Conservation (phyloP, 2,797 vertebrate species). For the Lutjanus argentimaculatus region DNA sequence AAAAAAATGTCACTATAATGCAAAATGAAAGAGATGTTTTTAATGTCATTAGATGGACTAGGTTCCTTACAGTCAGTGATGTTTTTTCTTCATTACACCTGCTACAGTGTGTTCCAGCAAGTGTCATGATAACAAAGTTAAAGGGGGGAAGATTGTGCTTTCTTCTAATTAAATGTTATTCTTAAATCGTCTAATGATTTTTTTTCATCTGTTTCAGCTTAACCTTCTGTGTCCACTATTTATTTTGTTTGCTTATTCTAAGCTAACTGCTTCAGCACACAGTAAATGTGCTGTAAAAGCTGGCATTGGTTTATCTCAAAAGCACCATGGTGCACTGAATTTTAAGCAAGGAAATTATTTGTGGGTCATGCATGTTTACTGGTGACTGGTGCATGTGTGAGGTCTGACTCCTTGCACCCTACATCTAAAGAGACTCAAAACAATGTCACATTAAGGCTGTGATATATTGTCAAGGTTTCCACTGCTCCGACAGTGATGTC, state of each 20-base stretch:
- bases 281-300: neutral
- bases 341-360: neutral
- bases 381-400: constrained; percentile 2
- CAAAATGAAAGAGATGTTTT: neutral
- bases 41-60: neutral
- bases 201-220: neutral
- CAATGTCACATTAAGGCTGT: constrained; percentile 34
- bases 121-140: neutral
- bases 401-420: constrained; percentile 2
- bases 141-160: neutral
- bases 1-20: neutral
- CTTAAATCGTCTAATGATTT: neutral
- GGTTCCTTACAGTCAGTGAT: neutral
- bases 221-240: constrained; percentile 2
- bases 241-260: neutral
- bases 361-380: neutral
- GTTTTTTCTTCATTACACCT: neutral
- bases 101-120: neutral
- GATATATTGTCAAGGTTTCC: constrained; percentile 25
- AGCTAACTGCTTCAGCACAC: neutral
- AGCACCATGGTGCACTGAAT: neutral
- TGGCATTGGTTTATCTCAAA: constrained; percentile 20
- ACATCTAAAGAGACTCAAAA: constrained; percentile 15
- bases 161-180: neutral
- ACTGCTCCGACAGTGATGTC: constrained; percentile 15